A percentile compares a stretch with the other conserved stretches of the same genome.
These are phyloP conservation scores for Phaethornis superciliosus DNA, from an alignment of 2,113 vertebrate genomes.

Conservation along the genomic window DNA sequence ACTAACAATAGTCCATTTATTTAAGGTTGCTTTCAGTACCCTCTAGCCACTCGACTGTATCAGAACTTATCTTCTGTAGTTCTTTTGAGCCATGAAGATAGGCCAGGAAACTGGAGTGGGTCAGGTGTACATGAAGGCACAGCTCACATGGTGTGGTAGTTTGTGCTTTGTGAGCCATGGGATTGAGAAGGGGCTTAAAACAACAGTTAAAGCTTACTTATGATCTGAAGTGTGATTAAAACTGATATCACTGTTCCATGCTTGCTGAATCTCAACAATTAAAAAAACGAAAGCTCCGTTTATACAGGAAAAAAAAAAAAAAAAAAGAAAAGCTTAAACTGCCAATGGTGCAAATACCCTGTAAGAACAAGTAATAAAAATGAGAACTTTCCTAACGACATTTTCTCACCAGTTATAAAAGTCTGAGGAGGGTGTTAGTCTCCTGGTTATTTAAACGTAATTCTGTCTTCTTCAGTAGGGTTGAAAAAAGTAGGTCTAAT, in stretches of 20 bases:
- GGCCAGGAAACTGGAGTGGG: slow-evolving; percentile 39
- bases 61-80: slow-evolving; percentile 58
- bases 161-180: slow-evolving; percentile 11
- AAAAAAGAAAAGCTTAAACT: neutral
- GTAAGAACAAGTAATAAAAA: neutral
- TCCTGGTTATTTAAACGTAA: neutral
- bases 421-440: neutral
- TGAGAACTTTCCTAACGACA: neutral
- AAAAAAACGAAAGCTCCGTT: neutral
- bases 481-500: neutral
- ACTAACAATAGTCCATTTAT: slow-evolving; percentile 64
- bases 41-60: slow-evolving; percentile 33
- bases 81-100: slow-evolving; percentile 58
- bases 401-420: neutral
- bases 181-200: neutral
- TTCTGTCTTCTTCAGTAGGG: neutral
- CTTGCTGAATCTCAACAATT: neutral
- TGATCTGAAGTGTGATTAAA: slow-evolving; percentile 18
- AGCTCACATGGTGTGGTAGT: neutral
- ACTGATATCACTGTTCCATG: neutral
- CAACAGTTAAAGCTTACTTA: neutral
- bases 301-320: neutral
- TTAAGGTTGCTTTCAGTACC: slow-evolving; percentile 41
- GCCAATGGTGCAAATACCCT: neutral
- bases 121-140: slow-evolving; percentile 16